A percentile compares a stretch with the other conserved stretches of the same genome.
Conservation (phyloP, 2,888 invertebrate genomes). For the Campopleginae sp. region DNA sequence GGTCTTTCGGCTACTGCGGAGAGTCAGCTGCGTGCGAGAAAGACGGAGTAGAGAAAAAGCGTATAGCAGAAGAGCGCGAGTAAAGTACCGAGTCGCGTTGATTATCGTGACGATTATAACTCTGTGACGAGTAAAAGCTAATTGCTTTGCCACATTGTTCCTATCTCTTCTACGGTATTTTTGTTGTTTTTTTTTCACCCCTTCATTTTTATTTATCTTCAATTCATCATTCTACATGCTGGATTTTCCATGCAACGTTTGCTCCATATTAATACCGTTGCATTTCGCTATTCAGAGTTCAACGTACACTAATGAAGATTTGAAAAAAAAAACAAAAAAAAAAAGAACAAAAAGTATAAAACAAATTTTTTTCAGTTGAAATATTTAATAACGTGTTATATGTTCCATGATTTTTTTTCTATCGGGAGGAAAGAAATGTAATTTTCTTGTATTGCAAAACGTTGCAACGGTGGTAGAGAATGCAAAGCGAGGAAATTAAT, state of each 20-base stretch:
- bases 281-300: too few species aligned
- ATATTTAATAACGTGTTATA: neutral
- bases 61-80: constrained; percentile 41
- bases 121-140: constrained; percentile 53
- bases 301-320: too few species aligned
- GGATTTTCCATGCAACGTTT: constrained; percentile 8
- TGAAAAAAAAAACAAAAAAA: neutral
- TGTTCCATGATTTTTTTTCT: too few species aligned
- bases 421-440: neutral
- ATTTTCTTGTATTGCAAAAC: neutral
- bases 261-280: constrained; percentile 13
- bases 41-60: constrained; percentile 33
- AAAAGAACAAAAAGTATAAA: neutral
- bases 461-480: neutral
- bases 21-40: constrained; percentile 23
- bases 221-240: neutral
- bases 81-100: constrained; percentile 55
- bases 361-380: neutral
- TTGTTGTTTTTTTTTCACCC: neutral
- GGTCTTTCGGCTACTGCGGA: constrained; percentile 35
- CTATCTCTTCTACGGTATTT: constrained; percentile 40
- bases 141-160: constrained; percentile 59
- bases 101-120: constrained; percentile 63
- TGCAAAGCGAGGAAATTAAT: neutral
- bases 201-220: too few species aligned